phyloP scores from a whole-genome alignment of 2,113 vertebrate species.

The Plecotus auritus region DNA sequence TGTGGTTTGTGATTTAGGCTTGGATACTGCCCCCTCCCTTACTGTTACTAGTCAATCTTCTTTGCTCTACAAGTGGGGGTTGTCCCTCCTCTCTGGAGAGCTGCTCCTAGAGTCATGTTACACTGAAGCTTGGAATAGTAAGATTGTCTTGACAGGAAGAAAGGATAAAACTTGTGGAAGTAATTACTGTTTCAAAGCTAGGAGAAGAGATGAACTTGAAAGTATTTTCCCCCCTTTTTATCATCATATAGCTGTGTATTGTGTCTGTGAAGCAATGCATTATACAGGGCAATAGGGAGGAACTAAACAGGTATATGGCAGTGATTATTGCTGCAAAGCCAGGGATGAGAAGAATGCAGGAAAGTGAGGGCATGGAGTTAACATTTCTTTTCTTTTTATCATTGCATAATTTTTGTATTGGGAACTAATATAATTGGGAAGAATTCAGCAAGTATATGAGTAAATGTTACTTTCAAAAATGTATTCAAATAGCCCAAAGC shows the following conservation, averaged over 20 bases:
- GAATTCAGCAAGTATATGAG: not conserved
- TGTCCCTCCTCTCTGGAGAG: not conserved
- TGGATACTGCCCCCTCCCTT: fast-evolving
- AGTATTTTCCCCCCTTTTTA: not conserved
- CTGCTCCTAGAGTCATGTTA: not conserved
- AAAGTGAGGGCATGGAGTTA: not conserved
- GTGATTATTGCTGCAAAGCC: not conserved
- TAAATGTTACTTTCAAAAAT: not conserved
- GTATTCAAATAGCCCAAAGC: not conserved
- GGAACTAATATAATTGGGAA: not conserved
- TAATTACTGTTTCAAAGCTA: not conserved
- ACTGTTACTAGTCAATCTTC: not conserved
- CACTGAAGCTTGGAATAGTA: not conserved
- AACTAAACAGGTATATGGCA: not conserved
- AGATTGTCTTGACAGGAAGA: not conserved
- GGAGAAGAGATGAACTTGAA: not conserved
- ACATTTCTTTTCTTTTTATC: not conserved
- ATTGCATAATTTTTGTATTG: not conserved
- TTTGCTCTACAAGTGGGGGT: not conserved
- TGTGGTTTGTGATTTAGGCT: not conserved
- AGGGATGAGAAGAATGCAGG: not conserved
- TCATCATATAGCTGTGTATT: not conserved
- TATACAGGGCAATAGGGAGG: not conserved
- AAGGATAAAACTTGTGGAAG: not conserved
- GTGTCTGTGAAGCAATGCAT: not conserved